A percentile compares a stretch with the other conserved stretches of the same genome.
Conservation (phyloP, 2,888 invertebrate genomes). For the Erpobdella octoculata region DNA sequence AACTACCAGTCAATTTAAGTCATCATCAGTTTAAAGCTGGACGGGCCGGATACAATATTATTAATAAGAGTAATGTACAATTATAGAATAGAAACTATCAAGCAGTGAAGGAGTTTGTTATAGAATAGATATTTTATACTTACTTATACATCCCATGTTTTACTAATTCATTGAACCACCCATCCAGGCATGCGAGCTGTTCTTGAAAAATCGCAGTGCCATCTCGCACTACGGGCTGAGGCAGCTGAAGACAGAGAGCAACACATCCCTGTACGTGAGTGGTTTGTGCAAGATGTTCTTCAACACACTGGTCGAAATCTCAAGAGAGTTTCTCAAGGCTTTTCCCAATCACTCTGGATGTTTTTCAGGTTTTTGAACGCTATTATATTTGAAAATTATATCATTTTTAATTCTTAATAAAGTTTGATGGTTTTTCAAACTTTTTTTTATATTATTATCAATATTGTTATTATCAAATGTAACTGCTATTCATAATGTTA, state of each 20-base stretch:
- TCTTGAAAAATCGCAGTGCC: conserved; percentile 71
- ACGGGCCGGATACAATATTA: no score
- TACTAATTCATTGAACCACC: no score
- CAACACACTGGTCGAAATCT: conserved; percentile 69
- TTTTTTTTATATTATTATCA: neutral
- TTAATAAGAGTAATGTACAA: no score
- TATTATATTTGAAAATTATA: neutral
- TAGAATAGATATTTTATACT: no score
- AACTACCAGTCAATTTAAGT: no score
- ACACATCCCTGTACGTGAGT: conserved; percentile 67
- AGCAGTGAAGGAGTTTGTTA: no score
- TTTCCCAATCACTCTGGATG: conserved; percentile 71
- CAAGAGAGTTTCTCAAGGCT: conserved; percentile 68
- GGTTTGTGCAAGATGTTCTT: conserved; percentile 72
- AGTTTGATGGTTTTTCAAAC: neutral
- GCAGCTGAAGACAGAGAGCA: conserved; percentile 57
- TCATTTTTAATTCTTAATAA: neutral
- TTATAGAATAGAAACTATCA: no score
- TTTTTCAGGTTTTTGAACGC: conserved; percentile 13
- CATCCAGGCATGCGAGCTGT: conserved; percentile 68
- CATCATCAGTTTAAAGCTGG: no score
- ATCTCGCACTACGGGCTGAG: conserved; percentile 73
- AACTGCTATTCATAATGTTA: neutral
- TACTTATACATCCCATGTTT: no score
- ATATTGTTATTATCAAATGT: no score